Evolutionary conservation across 2,888 invertebrate genomes (phyloP), one percentile per base, ranked within the genome.

Genomic region (Dasysyrphus albostriatus): DNA sequence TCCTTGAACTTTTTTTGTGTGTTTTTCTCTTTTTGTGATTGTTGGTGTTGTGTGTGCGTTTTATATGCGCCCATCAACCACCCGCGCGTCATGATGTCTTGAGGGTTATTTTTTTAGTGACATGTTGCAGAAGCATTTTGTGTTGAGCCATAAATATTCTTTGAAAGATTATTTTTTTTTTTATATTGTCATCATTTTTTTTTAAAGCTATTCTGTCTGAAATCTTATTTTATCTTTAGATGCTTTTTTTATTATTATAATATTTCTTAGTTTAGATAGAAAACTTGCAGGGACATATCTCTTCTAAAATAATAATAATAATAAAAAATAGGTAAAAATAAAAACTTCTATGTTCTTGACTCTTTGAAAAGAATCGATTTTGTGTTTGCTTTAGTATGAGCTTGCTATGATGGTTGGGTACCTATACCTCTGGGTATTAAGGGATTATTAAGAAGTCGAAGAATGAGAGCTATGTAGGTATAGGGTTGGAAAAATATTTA

Each of bases 1-100:
- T 83, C 87, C 87, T 87, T 87, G 87, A 87, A 87, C 87, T 87
- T 87, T 87, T 85, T 87, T 73, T 16, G 29, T 65, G 51, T 58
- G 10, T 61, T n/a, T 42, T 16, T 54, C 10, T 59, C 5, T 56
- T 63, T 51, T 61, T 61, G 7, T 19, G 49, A 1, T 39, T 61
- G 3, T 63, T 61, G 7, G 44, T 59, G 29, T 63, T 74, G 8
- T 39, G 56, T 51, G 72, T 77, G 65, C 47, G 24, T 14, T 56
- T 42, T 73, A 12, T 44, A 14, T 70, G 65, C 34, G 16, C 29
- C 42, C 65, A 58, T 19, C 39, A 61, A 10, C 67, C 54, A 39
- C 69, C 51, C 51, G 49, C 75, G 81, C 84, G 84, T 81, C 84
- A 75, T 58, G 58, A 67, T 84, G 84, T 84, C 84, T 84, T 81